Base-by-base conservation (phyloP, 2,797 vertebrate genomes). In the Pogoniulus pusillus region DNA sequence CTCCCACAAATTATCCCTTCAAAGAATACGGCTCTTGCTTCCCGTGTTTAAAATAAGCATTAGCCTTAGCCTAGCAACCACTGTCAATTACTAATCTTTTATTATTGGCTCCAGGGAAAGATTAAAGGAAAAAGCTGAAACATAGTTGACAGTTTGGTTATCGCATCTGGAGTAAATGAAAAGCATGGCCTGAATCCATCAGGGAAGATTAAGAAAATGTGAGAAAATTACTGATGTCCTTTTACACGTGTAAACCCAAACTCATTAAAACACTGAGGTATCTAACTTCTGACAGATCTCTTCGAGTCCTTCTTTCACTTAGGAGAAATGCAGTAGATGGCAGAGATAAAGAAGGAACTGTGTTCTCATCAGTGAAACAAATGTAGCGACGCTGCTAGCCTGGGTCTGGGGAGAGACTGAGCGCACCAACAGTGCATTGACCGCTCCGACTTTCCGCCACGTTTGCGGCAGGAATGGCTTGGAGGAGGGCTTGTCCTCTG, bases 131-230 rank as follows among this genome's bases (percentile, higher is more conserved):
- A 98, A 97, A 98, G 97, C 97, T 97, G 97, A 98, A 98, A 98
- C 97, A 97, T 96, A 98, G 97, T 97, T 98, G 98, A 98, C 98
- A 98, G 98, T 98, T 98, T 98, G 98, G 98, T 98, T 98, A 98
- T 99, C 98, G 95, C 97, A 98, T 98, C 98, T 98, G 97, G 97
- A 98, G 98, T 98, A 98, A 99, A 99, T 99, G 98, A 98, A 98
- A 98, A 98, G 97, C 98, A 98, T 98, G 98, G 98, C 98, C 98
- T 98, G 98, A 99, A 99, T 99, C 98, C 98, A 98, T 98, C 98
- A 98, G 96, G 97, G 97, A 96, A 98, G 98, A 99, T 99, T 99
- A 98, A 97, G 96, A 98, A 98, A 98, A 98, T 98, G 98, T 98
- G 98, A 98, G 97, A 97, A 98, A 98, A 98, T 98, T 98, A 98